Base-by-base conservation (phyloP, 2,797 vertebrate genomes). In the Meriones psammophilus region DNA sequence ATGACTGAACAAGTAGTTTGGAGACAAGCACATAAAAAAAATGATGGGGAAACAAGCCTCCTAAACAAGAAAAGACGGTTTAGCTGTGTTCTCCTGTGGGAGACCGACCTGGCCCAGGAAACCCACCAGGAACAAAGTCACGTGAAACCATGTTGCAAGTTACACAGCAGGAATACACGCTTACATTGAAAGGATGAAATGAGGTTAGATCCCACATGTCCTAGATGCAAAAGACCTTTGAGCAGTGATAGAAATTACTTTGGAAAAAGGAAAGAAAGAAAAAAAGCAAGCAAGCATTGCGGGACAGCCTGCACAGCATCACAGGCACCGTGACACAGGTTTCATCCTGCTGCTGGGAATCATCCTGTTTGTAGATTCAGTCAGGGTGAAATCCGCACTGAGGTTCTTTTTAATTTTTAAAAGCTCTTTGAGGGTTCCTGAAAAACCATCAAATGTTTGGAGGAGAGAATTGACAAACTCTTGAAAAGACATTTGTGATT, bases 391-490 rank as follows among this genome's bases (percentile, higher is more conserved):
- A 92, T 92, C 90, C 86, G 91, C 62, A 39, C 39, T 68, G 66
- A 42, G 64, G 36, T 62, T 84, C 92, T 96, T 83, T 85, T 36
- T 68, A 42, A 36, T 10, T 89, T 87, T 93, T 73, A 93, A 54
- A 86, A 84, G 14, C 4, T 94, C 50, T 94, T 76, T 78, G 69
- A 78, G 84, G 62, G 6, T 80, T 88, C 74, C 17, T 90, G 60
- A 77, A 92, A 50, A 93, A 89, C 46, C 80, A 68, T 94, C 68
- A 95, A 71, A 68, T 95, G 5, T 88, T 96, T 95, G 46, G 56
- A 78, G 87, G 78, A 91, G 73, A 89, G 88, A 77, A 94, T 93
- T 96, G 92, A 94, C 74, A 94, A 87, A 94, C 96, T 96, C 76
- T 62, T 92, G 62, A 92, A 88, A 91, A 96, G 85, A 87, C 33